phyloP scores from a whole-genome alignment of 2,888 invertebrate species.

The Diadegma fenestrale region DNA sequence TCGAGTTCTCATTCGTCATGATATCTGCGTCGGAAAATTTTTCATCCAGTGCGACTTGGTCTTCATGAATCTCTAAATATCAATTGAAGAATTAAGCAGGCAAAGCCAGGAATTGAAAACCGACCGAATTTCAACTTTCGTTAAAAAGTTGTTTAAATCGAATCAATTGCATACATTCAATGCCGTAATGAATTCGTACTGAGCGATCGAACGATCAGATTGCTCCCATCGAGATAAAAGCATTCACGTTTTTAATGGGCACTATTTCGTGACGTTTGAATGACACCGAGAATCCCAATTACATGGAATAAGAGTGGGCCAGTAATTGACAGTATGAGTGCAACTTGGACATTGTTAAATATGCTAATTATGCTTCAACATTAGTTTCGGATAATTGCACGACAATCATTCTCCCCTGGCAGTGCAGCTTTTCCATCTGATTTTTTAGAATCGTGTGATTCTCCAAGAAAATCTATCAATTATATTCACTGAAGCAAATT shows the following conservation, averaged over 20 bases:
- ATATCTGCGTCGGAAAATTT: neutral
- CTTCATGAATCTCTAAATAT: neutral
- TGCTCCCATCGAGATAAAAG: constrained; percentile 3
- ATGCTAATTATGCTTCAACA: constrained; percentile 1
- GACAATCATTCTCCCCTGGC: neutral
- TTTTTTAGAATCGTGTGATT: neutral
- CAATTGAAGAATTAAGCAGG: neutral
- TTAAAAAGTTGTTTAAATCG: neutral
- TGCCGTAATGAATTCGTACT: constrained; percentile 17
- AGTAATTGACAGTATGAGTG: neutral
- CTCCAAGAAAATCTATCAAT: neutral
- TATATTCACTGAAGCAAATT: neutral
- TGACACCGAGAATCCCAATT: neutral
- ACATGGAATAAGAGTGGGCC: neutral
- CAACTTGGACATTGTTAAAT: neutral
- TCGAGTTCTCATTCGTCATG: neutral
- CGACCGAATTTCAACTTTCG: too few species aligned
- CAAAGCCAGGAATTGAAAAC: neutral
- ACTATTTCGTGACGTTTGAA: constrained; percentile 14
- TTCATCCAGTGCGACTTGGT: neutral
- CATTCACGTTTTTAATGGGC: constrained; percentile 34
- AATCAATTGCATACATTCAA: neutral
- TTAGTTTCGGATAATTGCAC: neutral
- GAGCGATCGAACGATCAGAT: constrained; percentile 42
- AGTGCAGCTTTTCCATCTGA: neutral